A percentile compares a stretch with the other conserved stretches of the same genome.
These are phyloP conservation scores for Brachionus rotundiformis DNA, from an alignment of 1,140 invertebrate species.

Conservation along the genomic window DNA sequence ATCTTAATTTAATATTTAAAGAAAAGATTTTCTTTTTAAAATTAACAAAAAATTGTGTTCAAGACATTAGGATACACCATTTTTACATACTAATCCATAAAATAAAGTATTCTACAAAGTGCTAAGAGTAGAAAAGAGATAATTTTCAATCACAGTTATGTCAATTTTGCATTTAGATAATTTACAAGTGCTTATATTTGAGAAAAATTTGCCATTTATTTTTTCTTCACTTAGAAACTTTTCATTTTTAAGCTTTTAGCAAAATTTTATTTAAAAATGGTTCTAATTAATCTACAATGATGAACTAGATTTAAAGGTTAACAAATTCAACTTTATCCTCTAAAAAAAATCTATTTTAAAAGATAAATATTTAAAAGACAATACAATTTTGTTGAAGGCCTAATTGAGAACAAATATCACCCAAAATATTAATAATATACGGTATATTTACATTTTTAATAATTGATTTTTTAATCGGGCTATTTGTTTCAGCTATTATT, in stretches of 20 bases:
- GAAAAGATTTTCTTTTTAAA: not conserved
- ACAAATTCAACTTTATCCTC: not conserved
- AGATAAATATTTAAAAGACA: not conserved
- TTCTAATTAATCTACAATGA: not conserved
- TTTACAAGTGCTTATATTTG: not conserved
- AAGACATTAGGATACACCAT: not conserved
- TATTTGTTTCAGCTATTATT: too few relatives aligned
- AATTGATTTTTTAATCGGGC: too few relatives aligned
- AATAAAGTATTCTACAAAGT: not conserved
- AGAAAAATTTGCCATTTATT: conserved; percentile 3
- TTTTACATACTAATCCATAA: not conserved
- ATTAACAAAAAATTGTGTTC: not conserved
- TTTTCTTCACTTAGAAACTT: too few relatives aligned
- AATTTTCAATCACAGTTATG: not conserved
- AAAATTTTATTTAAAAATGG: not conserved
- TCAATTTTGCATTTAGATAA: not conserved
- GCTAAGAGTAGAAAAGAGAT: not conserved
- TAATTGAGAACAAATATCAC: not conserved
- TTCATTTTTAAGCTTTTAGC: too few relatives aligned
- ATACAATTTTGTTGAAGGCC: not conserved
- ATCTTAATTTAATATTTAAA: not conserved
- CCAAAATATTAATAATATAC: too few relatives aligned
- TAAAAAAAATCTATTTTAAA: not conserved
- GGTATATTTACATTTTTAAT: too few relatives aligned
- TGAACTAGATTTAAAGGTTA: not conserved